Conservation (phyloP, 1,140 invertebrate genomes). For the Platorchestia sp. region DNA sequence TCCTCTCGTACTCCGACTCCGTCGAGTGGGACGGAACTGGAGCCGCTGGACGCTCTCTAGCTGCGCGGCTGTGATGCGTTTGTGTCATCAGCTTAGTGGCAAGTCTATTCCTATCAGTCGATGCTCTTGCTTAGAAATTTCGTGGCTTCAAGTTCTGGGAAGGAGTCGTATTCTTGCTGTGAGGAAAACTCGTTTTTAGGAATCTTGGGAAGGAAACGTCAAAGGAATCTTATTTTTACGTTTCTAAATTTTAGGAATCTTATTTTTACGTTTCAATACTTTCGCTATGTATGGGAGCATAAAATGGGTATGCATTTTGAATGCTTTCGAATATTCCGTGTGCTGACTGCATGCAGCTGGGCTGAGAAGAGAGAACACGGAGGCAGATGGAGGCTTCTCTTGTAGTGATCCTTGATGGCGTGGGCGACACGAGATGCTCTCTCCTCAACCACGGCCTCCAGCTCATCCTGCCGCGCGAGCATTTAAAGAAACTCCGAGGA, state of each 20-base stretch:
- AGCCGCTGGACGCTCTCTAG: not conserved
- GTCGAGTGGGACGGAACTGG: not conserved
- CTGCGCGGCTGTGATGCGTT: not conserved
- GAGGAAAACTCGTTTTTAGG: no score
- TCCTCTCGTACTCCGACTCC: not conserved
- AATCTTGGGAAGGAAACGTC: no score
- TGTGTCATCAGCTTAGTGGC: not conserved
- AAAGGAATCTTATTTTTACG: no score
- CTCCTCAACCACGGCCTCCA: not conserved
- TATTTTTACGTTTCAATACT: no score
- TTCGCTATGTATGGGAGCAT: no score
- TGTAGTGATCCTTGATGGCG: not conserved
- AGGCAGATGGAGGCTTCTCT: not conserved
- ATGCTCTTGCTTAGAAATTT: not conserved
- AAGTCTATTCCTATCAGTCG: not conserved
- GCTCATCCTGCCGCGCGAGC: not conserved
- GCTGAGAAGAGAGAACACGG: not conserved
- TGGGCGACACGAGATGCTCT: not conserved
- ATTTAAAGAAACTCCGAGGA: constrained; percentile 29
- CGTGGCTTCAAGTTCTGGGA: no score
- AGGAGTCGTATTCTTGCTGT: no score
- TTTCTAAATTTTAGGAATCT: no score
- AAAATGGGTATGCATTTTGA: no score
- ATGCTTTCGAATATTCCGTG: no score
- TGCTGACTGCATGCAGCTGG: not conserved